These are phyloP conservation scores for Pteria penguin DNA, from an alignment of 2,888 invertebrate species.

Conservation along the genomic window DNA sequence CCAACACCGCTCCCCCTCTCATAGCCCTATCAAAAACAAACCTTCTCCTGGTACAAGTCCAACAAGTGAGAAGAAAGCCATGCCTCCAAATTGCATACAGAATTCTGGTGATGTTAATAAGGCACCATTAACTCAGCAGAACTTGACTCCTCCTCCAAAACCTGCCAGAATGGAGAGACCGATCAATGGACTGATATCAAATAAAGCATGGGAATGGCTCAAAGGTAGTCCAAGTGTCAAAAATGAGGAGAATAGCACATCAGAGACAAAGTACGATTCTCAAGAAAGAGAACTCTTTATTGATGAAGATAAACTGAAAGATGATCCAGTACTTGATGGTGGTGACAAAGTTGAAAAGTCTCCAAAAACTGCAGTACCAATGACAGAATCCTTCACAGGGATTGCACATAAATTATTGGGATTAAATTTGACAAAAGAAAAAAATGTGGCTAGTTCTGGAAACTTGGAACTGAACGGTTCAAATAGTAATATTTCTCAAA, in stretches of 20 bases:
- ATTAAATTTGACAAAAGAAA: constrained; percentile 5
- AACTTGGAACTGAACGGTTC: neutral
- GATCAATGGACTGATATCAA: constrained; percentile 16
- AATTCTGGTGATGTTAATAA: neutral
- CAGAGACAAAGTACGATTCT: neutral
- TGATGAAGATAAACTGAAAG: neutral
- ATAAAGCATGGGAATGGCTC: constrained; percentile 46
- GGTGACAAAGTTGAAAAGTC: neutral
- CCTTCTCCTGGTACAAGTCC: constrained; percentile 21
- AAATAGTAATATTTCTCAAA: neutral
- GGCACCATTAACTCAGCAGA: neutral
- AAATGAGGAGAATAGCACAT: neutral
- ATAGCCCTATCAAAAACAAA: constrained; percentile 23
- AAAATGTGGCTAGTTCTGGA: constrained; percentile 3
- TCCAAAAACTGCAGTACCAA: neutral
- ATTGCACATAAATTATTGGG: constrained; percentile 39
- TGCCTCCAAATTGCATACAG: too few species aligned
- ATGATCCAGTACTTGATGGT: neutral
- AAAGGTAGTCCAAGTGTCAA: constrained; percentile 20
- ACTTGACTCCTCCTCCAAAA: constrained; percentile 47
- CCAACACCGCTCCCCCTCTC: constrained; percentile 27
- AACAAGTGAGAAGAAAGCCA: constrained; percentile 1
- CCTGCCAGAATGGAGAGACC: constrained; percentile 48
- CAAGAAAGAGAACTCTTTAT: neutral
- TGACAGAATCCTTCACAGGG: constrained; percentile 30